Conservation (phyloP, 1,140 invertebrate genomes). For the Anadara kagoshimensis region DNA sequence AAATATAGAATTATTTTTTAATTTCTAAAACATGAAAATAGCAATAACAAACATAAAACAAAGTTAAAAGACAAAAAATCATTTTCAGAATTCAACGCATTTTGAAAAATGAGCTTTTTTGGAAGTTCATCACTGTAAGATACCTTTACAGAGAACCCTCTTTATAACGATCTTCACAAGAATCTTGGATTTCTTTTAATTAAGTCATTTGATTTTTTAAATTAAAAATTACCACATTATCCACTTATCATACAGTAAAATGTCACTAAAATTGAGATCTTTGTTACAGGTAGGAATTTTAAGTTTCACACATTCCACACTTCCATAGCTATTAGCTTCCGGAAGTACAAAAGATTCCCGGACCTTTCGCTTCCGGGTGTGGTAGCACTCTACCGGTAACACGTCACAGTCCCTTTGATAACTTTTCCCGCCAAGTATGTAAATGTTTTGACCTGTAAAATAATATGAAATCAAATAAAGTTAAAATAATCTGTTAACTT, state of each 20-base stretch:
- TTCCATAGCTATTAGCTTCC: slow-evolving; percentile 43
- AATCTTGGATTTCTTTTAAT: background rate
- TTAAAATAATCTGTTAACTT: no score
- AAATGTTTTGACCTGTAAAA: slow-evolving; percentile 52
- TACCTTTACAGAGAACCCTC: background rate
- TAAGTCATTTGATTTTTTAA: background rate
- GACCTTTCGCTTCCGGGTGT: slow-evolving; percentile 48
- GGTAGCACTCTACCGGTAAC: slow-evolving; percentile 46
- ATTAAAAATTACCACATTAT: slow-evolving; percentile 51
- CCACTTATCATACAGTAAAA: slow-evolving; percentile 56
- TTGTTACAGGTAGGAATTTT: slow-evolving; percentile 48
- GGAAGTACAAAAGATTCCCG: slow-evolving; percentile 51
- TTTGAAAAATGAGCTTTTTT: background rate
- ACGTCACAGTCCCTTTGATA: slow-evolving; percentile 44
- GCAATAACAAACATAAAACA: background rate
- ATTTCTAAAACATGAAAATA: no score
- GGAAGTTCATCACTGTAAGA: background rate
- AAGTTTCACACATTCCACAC: slow-evolving; percentile 51
- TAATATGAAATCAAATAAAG: background rate
- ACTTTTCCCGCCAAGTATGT: slow-evolving; percentile 53
- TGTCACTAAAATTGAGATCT: slow-evolving; percentile 51
- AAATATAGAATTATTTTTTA: no score
- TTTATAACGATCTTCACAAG: background rate
- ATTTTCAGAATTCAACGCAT: background rate
- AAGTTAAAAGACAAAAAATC: background rate